Percentiles rank a stretch among this genome's conserved stretches.
Conservation (phyloP, 1,140 invertebrate genomes). For the Latrodectus geometricus region DNA sequence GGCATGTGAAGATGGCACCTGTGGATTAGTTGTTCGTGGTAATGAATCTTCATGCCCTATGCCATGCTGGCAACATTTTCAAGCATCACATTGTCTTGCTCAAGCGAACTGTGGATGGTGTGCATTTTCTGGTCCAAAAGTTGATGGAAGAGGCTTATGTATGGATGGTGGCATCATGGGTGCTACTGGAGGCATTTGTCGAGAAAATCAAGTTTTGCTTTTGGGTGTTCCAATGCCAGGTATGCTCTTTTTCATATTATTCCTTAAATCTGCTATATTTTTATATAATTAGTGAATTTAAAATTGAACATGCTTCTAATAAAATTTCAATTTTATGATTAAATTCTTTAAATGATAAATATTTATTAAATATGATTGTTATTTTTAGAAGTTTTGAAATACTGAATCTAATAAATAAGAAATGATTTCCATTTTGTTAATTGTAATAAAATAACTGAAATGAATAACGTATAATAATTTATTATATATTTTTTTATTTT, state of each 20-base stretch:
- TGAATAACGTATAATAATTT: too few species aligned
- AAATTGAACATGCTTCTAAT: too few species aligned
- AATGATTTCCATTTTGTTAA: too few species aligned
- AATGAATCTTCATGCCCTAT: conserved; percentile 78
- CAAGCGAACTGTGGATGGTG: conserved; percentile 83
- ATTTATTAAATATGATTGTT: too few species aligned
- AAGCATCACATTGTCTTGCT: conserved; percentile 87
- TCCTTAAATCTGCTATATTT: too few species aligned
- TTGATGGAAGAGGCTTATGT: conserved; percentile 71
- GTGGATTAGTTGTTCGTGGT: conserved; percentile 81
- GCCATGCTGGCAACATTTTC: conserved; percentile 83
- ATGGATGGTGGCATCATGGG: conserved; percentile 70
- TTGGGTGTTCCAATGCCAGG: conserved; percentile 51
- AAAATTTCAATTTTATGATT: too few species aligned
- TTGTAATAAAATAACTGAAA: too few species aligned
- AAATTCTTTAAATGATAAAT: too few species aligned
- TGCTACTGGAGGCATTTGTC: conserved; percentile 67
- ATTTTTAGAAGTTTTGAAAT: too few species aligned
- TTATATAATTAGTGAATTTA: too few species aligned
- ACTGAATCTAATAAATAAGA: too few species aligned
- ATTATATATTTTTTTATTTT: too few species aligned
- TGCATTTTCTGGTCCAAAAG: conserved; percentile 67
- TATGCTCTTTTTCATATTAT: not conserved
- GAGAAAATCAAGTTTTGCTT: conserved; percentile 64
- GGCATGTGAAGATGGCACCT: conserved; percentile 89